Conservation (phyloP, 2,113 vertebrate species). For the Cyphomyrus plagiostoma region DNA sequence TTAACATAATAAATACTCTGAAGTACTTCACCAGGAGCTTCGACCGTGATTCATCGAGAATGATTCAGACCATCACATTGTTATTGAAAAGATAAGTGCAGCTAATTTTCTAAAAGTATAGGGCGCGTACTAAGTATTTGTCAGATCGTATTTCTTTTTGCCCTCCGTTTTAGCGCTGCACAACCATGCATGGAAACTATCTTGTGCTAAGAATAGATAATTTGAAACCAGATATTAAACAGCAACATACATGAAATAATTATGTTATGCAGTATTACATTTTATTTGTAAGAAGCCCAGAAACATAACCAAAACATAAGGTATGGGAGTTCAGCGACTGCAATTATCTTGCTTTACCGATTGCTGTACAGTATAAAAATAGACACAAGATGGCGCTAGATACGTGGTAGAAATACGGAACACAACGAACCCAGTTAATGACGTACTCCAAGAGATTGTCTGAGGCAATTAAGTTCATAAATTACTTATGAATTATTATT, state of each 20-base stretch:
- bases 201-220: neutral
- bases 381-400: neutral
- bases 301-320: neutral
- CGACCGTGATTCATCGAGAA: neutral
- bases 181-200: neutral
- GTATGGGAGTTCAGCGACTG: neutral
- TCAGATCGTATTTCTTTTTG: neutral
- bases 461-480: neutral
- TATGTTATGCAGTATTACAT: neutral
- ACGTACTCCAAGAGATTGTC: neutral
- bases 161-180: neutral
- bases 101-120: conserved; percentile 1
- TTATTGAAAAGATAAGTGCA: neutral
- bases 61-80: neutral
- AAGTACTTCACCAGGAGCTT: neutral
- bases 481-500: neutral
- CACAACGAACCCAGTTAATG: neutral
- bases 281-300: neutral
- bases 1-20: neutral
- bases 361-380: neutral
- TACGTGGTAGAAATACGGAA: neutral
- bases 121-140: neutral
- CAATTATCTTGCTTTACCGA: neutral
- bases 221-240: neutral
- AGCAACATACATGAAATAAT: neutral